phyloP scores from a whole-genome alignment of 1,140 invertebrate species.

The Callitettix versicolor region DNA sequence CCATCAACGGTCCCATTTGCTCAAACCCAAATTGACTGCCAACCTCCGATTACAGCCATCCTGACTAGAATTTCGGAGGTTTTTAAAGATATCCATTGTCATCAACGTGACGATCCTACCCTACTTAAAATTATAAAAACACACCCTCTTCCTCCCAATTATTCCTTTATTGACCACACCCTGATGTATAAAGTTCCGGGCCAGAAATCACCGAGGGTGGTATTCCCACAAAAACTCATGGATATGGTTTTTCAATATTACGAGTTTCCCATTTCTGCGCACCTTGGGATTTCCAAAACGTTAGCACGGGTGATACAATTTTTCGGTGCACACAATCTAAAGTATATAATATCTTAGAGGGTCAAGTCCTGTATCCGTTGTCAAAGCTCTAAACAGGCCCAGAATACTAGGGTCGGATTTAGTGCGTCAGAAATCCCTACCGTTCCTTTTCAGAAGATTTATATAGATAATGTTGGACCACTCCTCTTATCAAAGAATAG shows the following conservation, averaged over 20 bases:
- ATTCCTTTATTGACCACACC: too few relatives aligned
- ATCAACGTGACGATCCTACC: too few relatives aligned
- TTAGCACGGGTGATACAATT: background rate
- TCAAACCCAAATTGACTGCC: too few relatives aligned
- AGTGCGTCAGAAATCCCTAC: background rate
- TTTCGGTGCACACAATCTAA: background rate
- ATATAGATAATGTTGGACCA: background rate
- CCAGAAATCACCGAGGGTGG: background rate
- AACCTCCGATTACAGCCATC: too few relatives aligned
- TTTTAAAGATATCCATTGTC: too few relatives aligned
- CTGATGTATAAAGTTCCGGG: background rate
- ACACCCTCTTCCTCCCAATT: too few relatives aligned
- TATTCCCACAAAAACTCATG: background rate
- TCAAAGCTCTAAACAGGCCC: background rate
- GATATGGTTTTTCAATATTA: conserved; percentile 6
- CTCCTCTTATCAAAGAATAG: background rate
- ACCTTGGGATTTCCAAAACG: conserved; percentile 2
- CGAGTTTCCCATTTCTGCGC: background rate
- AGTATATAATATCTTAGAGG: background rate
- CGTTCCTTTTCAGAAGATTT: background rate
- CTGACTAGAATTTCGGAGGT: too few relatives aligned
- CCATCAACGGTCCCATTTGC: too few relatives aligned
- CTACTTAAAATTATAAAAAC: too few relatives aligned
- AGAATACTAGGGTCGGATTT: background rate
- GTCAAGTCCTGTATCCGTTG: background rate